Evolutionary conservation across 2,797 vertebrate genomes (phyloP), one percentile per base, ranked within the genome.

Genomic region (Protosalanx chinensis): DNA sequence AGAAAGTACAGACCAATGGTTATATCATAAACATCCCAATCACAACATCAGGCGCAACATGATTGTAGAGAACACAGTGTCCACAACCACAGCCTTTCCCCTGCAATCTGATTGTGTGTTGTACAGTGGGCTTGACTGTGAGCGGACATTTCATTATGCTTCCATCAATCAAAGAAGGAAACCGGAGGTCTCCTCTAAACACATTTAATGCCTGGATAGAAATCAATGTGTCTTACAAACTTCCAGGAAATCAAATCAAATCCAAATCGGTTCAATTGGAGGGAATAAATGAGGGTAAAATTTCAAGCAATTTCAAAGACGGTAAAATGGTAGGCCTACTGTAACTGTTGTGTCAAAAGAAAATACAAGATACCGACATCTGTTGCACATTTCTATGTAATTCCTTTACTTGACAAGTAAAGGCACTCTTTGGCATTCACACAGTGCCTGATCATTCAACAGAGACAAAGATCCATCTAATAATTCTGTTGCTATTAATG

Each of bases 401-500:
- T 30, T 29, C 29, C 53, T 58, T 53, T 32, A 68, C 64, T 27
- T 15, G 58, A 15, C 49, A 57, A 5, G n/a, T 64, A 62, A 13
- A 56, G 58, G 57, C n/a, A 29, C 27, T 68, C 13, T 63, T 63
- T 71, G 68, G 53, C 64, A 67, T 64, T 18, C 70, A 70, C 59
- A 35, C 70, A 71, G 32, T 65, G 67, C 68, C 66, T 64, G 68
- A 78, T 79, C 74, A 85, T 75, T 81, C 71, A 81, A 72, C 71
- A 64, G 65, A 13, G 46, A 6, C 41, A 64, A 70, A 60, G 82
- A 60, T 70, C 79, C 30, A 49, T 51, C 73, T 68, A 81, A 73
- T 35, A 32, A 75, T 75, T 67, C 74, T 82, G 72, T 79, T 70
- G n/a, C 66, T 73, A 77, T 80, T 86, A 82, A 73, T 46, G 68